Evolutionary conservation across 2,113 vertebrate species (phyloP).

Genomic region (Tachuris rubrigastra): DNA sequence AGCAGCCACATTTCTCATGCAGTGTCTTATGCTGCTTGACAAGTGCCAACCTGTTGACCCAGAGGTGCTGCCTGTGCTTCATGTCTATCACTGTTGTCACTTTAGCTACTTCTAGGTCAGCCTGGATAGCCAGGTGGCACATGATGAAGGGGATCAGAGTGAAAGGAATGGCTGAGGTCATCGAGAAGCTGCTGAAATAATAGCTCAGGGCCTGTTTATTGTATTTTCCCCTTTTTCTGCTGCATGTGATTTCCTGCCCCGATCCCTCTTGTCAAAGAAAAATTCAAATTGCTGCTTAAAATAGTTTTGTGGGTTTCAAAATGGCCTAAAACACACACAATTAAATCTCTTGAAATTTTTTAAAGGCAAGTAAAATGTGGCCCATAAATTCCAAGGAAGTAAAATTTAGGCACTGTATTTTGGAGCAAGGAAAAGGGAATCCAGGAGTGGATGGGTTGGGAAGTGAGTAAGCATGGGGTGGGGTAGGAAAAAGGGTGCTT

Average conservation of each 20-base stretch:
- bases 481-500: background rate
- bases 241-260: slow-evolving; percentile 2
- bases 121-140: background rate
- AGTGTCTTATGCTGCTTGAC: background rate
- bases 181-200: slow-evolving; percentile 6
- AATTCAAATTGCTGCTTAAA: slow-evolving; percentile 44
- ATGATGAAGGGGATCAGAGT: background rate
- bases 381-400: background rate
- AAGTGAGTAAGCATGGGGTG: background rate
- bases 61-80: background rate
- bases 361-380: slow-evolving; percentile 32
- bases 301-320: slow-evolving; percentile 42
- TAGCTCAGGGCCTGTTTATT: background rate
- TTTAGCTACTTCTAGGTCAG: background rate
- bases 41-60: background rate
- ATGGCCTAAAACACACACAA: background rate
- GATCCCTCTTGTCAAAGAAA: background rate
- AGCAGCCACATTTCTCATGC: background rate
- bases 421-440: background rate
- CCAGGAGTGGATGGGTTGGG: background rate
- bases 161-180: background rate
- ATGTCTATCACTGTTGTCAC: background rate
- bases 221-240: background rate
- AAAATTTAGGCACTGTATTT: background rate
- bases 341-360: background rate